Conservation (phyloP, 2,888 invertebrate species). For the Ryuthela nishihirai region DNA sequence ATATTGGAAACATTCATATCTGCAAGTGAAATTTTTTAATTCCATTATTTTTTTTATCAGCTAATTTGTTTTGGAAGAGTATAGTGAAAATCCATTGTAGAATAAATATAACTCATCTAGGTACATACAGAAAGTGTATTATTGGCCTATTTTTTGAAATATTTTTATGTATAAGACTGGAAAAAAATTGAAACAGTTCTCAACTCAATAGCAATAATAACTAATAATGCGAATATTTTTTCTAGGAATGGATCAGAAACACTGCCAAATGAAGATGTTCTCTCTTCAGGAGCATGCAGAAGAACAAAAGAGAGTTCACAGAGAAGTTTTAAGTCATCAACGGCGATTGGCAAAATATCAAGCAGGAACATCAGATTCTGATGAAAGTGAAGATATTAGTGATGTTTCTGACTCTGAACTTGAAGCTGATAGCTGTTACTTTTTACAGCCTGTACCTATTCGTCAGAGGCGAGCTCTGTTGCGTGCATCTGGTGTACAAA, state of each 20-base stretch:
- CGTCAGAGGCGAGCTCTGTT: conserved; percentile 81
- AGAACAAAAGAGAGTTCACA: conserved; percentile 76
- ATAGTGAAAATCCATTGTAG: no score
- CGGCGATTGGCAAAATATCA: conserved; percentile 34
- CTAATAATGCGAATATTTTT: conserved; percentile 12
- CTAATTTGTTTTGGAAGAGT: no score
- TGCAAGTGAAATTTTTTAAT: no score
- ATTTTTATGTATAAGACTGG: no score
- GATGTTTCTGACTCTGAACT: conserved; percentile 66
- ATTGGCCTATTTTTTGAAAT: no score
- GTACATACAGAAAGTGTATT: no score
- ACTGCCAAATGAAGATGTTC: conserved; percentile 69
- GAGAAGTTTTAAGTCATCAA: conserved; percentile 58
- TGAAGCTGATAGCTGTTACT: conserved; percentile 84
- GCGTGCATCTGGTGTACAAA: conserved; percentile 86
- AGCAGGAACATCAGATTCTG: conserved; percentile 38
- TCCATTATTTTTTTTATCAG: no score
- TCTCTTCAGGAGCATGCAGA: conserved; percentile 81
- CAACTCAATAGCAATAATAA: no score
- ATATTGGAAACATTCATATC: no score
- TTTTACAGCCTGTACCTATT: conserved; percentile 85
- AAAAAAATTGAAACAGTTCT: no score
- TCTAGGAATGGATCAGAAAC: conserved; percentile 70
- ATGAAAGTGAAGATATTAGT: conserved; percentile 41
- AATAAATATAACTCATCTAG: no score